These are phyloP conservation scores for Sebastes miniatus DNA, from an alignment of 2,797 vertebrate genomes.

Conservation along the genomic window DNA sequence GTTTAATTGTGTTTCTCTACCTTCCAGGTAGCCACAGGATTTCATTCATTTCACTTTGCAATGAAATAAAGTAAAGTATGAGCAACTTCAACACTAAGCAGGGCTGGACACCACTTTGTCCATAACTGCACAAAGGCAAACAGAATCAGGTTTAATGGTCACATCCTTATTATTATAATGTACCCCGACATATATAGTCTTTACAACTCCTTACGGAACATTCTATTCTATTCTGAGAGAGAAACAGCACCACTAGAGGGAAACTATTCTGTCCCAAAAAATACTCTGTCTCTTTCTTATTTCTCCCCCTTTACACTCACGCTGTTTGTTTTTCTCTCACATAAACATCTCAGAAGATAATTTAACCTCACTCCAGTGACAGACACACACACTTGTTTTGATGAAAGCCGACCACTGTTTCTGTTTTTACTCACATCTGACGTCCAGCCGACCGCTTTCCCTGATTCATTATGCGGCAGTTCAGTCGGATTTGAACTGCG, in stretches of 20 bases:
- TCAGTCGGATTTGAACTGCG: conserved; percentile 10
- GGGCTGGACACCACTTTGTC: background rate
- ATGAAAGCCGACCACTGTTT: conserved; percentile 47
- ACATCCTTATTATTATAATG: background rate
- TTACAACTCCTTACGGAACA: background rate
- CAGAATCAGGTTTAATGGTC: background rate
- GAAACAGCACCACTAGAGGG: background rate
- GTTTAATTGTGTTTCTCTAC: background rate
- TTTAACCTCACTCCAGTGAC: background rate
- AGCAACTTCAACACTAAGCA: background rate
- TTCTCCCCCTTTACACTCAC: background rate
- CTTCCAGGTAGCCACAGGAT: background rate
- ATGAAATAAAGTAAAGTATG: background rate
- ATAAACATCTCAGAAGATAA: conserved; percentile 10
- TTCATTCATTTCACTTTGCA: background rate
- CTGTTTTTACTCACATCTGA: conserved; percentile 48
- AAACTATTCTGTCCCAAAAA: background rate
- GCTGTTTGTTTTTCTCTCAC: conserved; percentile 19
- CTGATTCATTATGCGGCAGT: conserved; percentile 48
- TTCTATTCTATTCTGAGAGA: background rate
- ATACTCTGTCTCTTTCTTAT: background rate
- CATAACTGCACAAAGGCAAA: background rate
- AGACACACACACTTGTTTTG: conserved; percentile 5
- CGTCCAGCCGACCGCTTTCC: conserved; percentile 34
- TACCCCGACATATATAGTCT: background rate